Conservation (phyloP, 2,113 vertebrate genomes). For the Pleuronectes platessa region DNA sequence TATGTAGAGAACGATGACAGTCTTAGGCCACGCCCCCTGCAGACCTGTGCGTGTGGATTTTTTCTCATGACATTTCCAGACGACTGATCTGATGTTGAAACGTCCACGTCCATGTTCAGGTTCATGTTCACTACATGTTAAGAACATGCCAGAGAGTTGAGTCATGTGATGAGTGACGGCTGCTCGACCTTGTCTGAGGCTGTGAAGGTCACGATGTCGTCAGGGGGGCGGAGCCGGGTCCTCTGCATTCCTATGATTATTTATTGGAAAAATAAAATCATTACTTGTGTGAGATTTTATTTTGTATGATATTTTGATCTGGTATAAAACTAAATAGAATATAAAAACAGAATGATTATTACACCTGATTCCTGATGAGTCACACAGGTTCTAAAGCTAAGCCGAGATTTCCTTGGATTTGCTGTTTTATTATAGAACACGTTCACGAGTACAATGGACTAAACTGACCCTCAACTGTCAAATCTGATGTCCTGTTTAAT, state of each 20-base stretch:
- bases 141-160: background rate
- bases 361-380: too few relatives aligned
- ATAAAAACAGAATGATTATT: too few relatives aligned
- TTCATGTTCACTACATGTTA: constrained; percentile 4
- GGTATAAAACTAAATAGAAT: too few relatives aligned
- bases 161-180: constrained; percentile 15
- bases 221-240: background rate
- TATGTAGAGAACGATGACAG: constrained; percentile 36
- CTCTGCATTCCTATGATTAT: background rate
- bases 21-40: constrained; percentile 22
- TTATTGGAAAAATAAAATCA: background rate
- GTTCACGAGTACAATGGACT: too few relatives aligned
- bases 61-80: constrained; percentile 46
- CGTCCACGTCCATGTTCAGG: background rate
- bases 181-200: constrained; percentile 38
- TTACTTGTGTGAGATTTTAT: too few relatives aligned
- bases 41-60: constrained; percentile 34
- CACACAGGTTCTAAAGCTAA: too few relatives aligned
- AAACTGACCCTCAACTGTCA: too few relatives aligned
- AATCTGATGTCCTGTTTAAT: too few relatives aligned
- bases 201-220: constrained; percentile 35
- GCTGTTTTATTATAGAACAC: too few relatives aligned
- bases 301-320: too few relatives aligned
- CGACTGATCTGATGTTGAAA: constrained; percentile 34
- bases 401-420: too few relatives aligned